Evolutionary conservation across 2,888 invertebrate genomes (phyloP), one percentile per base, ranked within the genome.

Genomic region (Smittia aterrima): DNA sequence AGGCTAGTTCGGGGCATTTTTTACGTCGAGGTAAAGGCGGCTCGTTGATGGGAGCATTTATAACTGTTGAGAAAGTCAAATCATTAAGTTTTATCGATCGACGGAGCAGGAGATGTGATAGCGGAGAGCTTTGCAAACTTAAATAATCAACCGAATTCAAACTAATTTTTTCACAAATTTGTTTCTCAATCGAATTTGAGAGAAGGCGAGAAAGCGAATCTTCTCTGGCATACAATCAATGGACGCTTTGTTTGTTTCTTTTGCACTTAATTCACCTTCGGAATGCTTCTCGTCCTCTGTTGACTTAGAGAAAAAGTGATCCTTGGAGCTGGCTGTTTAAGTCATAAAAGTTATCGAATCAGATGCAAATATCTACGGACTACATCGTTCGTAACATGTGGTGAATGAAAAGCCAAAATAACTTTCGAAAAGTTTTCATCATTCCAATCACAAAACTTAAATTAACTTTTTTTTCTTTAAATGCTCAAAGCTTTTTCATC

Each of bases 1-100:
- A 93, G 79, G 93, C 93, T 80, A 93, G 87, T 79, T 93, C 93
- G 66, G 93, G 93, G 82, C 92, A 92, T 86, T 93, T 93, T 87
- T 93, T 93, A 82, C 93, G 89, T 78, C 93, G 88, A 77, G 93
- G 93, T 85, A 93, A 87, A 77, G 92, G 91, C 78, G 93, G 93
- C 84, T 93, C 93, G 85, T 91, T 87, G 75, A 74, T 66, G 41
- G 74, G 66, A 24, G 66, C 74, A 25, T 72, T 72, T 13, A 72
- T 72, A 27, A 72, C 72, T 72, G 38, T 64, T 64, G 25, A 16
- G 27, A 27, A 64, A 64, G 9, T 11, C 13, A 58, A 58, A 58
- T 3, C 16, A 13, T 24, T 22, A n/a, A 58, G 20, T 22, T 58
- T 58, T 22, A 58, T 16, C 18, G n/a, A 58, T 58, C 16, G 32